Evolutionary conservation across 1,140 invertebrate species (phyloP), one percentile per base, ranked within the genome.

Genomic region (Conus ventricosus): DNA sequence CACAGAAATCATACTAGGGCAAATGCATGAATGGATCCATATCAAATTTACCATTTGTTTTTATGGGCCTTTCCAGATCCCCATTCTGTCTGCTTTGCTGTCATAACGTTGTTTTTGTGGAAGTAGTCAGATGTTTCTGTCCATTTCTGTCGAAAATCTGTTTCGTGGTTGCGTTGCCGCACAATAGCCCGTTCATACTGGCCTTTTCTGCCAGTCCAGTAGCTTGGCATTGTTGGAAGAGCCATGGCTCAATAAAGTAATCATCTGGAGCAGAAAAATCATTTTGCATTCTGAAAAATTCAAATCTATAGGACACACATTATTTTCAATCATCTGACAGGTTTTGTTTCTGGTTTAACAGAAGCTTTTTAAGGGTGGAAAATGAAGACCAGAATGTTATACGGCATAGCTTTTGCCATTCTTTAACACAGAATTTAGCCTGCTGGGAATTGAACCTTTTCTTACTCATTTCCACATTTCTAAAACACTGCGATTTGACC

Each of bases 141-240:
- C 94, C 94, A 95, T 87, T 91, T 91, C 17, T 93, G 89, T 76
- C 94, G 88, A 54, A 94, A 93, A 81, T 94, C 92, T 83, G 91
- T 87, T 82, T 94, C 92, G 63, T 93, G 90, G 55, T 93, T 93
- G 84, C 94, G 88, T 23, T 92, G 88, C 57, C 91, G 87, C 17
- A 94, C 92, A 60, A 95, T 94, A 10, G 94, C 92, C 67, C 92
- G 91, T 89, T 95, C 94, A 92, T 94, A 95, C 13, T 93, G 86
- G 89, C 94, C 94, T 87, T 93, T 94, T 23, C 93, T 90, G 71
- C 92, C 92, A n/a, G 94, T 93, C 93, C 93, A 95, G 71, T 92
- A 93, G 25, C 91, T 89, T 25, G 92, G 91, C 85, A 94, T 92
- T 23, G 93, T 92, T 80, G 94, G 94, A 55, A 95, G 85, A 54